A percentile compares a stretch with the other conserved stretches of the same genome.
Evolutionary conservation across 2,113 vertebrate species (phyloP).

Genomic region (Laterallus jamaicensis): DNA sequence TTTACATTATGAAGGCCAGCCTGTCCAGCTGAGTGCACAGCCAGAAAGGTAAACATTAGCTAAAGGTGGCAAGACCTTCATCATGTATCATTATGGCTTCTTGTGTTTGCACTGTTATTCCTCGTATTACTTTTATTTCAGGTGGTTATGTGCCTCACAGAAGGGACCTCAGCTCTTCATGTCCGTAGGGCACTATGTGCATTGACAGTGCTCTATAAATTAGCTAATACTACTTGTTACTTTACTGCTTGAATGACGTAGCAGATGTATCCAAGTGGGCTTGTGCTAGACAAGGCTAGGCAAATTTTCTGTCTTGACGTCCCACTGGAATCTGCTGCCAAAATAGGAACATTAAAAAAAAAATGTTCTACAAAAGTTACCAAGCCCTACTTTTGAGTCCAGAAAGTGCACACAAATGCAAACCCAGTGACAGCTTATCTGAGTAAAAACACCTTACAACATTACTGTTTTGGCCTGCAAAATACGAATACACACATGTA

Average conservation of each 20-base stretch:
- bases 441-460: background rate
- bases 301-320: background rate
- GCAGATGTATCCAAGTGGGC: background rate
- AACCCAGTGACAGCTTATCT: background rate
- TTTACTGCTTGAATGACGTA: background rate
- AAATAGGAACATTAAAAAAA: background rate
- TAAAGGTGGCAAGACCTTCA: background rate
- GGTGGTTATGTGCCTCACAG: background rate
- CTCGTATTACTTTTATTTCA: background rate
- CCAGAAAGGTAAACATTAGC: background rate
- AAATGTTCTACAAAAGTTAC: background rate
- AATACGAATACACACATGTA: background rate
- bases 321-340: background rate
- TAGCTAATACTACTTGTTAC: background rate
- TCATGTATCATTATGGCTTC: background rate
- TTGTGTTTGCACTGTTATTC: constrained; percentile 20
- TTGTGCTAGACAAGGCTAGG: background rate
- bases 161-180: background rate
- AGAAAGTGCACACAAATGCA: background rate
- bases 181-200: background rate
- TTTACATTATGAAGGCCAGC: background rate
- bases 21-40: background rate
- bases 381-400: background rate
- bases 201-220: background rate
- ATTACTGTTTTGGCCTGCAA: background rate